Evolutionary conservation across 2,888 invertebrate species (phyloP), one percentile per base, ranked within the genome.

Genomic region (Drosophila cyrtoloma): DNA sequence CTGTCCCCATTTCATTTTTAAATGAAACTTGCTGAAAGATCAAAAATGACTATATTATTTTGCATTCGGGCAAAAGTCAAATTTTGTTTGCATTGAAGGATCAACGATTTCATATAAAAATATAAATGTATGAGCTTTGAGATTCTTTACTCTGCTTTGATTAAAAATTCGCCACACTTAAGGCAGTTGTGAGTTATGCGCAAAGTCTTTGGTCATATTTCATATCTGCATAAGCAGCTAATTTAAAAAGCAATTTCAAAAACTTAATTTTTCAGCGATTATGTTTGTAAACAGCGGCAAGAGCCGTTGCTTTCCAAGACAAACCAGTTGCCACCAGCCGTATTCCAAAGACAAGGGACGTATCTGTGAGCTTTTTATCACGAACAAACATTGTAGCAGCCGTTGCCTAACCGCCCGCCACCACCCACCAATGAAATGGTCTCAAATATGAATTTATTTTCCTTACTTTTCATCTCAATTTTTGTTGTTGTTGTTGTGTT

Each of bases 201-300:
- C 55, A 53, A 70, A 78, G 60, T 58, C 65, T 37, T n/a, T 50
- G 68, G 59, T 51, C 57, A 73, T 85, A 84, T 90, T 82, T 84
- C 75, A 70, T 77, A 82, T 87, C 82, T 76, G 77, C 71, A 82
- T 84, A 82, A 83, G 82, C 82, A 83, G 84, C 79, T 86, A 86
- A 91, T 91, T 91, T 91, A 90, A 91, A 92, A 92, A 92, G 91
- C 92, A 92, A 92, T 92, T 92, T 92, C 85, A 89, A 72, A 83
- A 92, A 92, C 92, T 92, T 92, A 92, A 92, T 92, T 92, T 92
- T 91, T 91, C 85, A 86, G 86, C 89, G 92, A 92, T 92, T 92
- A 92, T 82, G 82, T 90, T 77, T 84, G 82, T 92, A 92, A 92
- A 92, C 91, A 92, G 70, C 75, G 61, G 53, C 68, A 26, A 66